A percentile compares a stretch with the other conserved stretches of the same genome.
These are phyloP conservation scores for Polylopha cassiicola DNA, from an alignment of 2,888 invertebrate species.

Conservation along the genomic window DNA sequence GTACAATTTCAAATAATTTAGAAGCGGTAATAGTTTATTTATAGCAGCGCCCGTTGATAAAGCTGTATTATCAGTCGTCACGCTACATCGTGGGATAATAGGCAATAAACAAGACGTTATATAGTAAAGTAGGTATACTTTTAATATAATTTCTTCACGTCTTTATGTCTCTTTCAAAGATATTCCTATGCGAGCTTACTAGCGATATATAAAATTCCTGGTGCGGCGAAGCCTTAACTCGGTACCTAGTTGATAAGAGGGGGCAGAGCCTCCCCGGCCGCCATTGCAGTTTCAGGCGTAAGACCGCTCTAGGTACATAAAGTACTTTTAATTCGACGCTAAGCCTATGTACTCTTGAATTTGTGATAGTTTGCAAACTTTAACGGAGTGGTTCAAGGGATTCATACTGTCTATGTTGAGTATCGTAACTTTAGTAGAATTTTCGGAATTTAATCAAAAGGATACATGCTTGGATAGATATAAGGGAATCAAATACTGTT, in stretches of 20 bases:
- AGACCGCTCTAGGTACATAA: constrained; percentile 32
- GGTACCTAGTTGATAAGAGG: constrained; percentile 5
- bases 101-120: constrained; percentile 10
- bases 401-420: too few relatives aligned
- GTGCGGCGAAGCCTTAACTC: constrained; percentile 3
- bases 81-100: constrained; percentile 15
- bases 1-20: constrained; percentile 13
- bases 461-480: too few relatives aligned
- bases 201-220: constrained; percentile 5
- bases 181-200: neutral
- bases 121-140: constrained; percentile 2
- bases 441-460: too few relatives aligned
- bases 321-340: constrained; percentile 24
- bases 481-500: too few relatives aligned
- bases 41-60: constrained; percentile 9
- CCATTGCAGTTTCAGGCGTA: constrained; percentile 41
- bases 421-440: too few relatives aligned
- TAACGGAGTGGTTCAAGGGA: constrained; percentile 7
- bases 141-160: neutral
- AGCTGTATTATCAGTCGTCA: constrained; percentile 15
- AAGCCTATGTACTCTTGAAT: constrained; percentile 1
- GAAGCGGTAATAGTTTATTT: constrained; percentile 13
- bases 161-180: neutral
- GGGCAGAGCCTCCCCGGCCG: constrained; percentile 23
- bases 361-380: neutral